Conservation (phyloP, 2,888 invertebrate genomes). For the Anoncus sp. region DNA sequence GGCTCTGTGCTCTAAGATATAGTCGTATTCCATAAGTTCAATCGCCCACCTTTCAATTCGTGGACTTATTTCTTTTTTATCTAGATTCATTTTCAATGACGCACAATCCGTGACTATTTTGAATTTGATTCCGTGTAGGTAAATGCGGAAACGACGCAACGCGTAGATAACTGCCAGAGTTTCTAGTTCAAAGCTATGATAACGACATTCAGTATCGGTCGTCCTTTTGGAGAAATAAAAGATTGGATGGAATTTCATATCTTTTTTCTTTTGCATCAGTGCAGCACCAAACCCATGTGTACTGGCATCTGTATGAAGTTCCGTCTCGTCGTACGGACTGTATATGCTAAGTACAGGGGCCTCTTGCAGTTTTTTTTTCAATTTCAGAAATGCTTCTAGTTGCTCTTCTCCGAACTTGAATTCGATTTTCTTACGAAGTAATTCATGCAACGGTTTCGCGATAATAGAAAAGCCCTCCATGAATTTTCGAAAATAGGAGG, state of each 20-base stretch:
- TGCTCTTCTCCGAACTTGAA: slow-evolving; percentile 59
- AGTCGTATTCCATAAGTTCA: slow-evolving; percentile 2
- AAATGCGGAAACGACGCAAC: no score
- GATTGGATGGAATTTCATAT: no score
- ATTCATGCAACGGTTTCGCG: slow-evolving; percentile 73
- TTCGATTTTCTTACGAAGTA: slow-evolving; percentile 67
- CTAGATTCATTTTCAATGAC: no score
- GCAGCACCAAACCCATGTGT: no score
- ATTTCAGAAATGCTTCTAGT: slow-evolving; percentile 38
- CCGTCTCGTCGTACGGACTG: slow-evolving; percentile 15
- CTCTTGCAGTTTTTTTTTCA: slow-evolving; percentile 35
- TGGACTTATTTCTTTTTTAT: neutral
- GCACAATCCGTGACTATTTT: no score
- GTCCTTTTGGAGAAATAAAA: no score
- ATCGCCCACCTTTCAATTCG: slow-evolving; percentile 5
- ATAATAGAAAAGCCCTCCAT: slow-evolving; percentile 65
- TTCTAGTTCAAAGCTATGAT: no score
- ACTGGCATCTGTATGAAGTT: slow-evolving; percentile 77
- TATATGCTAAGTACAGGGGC: slow-evolving; percentile 60
- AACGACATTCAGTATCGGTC: no score
- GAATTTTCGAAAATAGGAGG: slow-evolving; percentile 71
- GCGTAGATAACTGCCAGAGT: no score
- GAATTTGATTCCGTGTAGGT: no score
- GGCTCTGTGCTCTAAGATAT: neutral
- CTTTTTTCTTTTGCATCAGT: no score